Evolutionary conservation across 2,113 vertebrate genomes (phyloP), one percentile per base, ranked within the genome.

Genomic region (Delphinapterus leucas): DNA sequence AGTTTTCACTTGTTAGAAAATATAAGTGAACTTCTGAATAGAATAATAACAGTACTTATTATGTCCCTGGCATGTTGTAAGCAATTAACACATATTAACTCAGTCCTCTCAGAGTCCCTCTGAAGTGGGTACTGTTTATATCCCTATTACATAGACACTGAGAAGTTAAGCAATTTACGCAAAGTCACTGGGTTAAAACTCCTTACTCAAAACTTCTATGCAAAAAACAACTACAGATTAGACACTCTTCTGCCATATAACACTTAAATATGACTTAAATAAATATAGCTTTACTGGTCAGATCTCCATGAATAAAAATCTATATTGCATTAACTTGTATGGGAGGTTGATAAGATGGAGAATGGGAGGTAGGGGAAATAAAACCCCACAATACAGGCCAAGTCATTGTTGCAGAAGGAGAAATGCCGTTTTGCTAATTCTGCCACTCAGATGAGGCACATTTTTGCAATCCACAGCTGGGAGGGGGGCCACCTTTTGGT

Each of bases 1-100:
- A 38, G 67, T 74, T 83, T 95, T 97, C 7, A 83, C 41, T 79
- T 88, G 33, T 25, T 84, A 87, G 61, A 90, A 92, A 95, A 95
- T 44, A 58, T 41, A 82, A 79, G 8, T 41, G 26, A 92, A 80
- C 23, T 36, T 97, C n/a, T 93, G 76, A 97, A 47, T 92, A 92
- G 81, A 88, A 76, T n/a, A 88, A 84, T 79, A 55, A 38, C 38
- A 90, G 17, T 53, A 49, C 3, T 71, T 60, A 55, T 36, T 53
- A 74, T 33, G 41, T 93, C 71, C 15, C 1, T 67, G 65, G 15
- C 25, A 76, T 88, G 1, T 21, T 88, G 9, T 53, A 90, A 84
- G 18, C 41, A 88, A 47, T n/a, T 96, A 60, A 74, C 17, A 65
- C 49, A 49, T 49, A 26, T 76, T 65, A 88, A 77, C 26, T 87